Percentiles rank a stretch among this genome's conserved stretches.
phyloP scores from a whole-genome alignment of 2,888 invertebrate species.

The Drepana falcataria region DNA sequence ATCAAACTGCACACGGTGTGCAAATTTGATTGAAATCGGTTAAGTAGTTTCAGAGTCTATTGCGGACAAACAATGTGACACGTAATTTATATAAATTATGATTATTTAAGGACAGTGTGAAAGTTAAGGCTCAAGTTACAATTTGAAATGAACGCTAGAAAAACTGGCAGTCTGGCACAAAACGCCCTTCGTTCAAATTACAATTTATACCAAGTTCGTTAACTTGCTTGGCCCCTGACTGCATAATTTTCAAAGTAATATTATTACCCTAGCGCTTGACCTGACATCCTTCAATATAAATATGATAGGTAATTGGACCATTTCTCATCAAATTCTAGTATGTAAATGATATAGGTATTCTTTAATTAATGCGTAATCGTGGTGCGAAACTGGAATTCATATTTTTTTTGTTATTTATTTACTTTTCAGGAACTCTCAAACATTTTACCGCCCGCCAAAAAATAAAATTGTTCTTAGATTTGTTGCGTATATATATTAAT shows the following conservation, averaged over 20 bases:
- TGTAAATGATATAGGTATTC: neutral
- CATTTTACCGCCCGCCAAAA: too few species aligned
- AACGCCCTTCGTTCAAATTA: neutral
- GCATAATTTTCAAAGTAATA: neutral
- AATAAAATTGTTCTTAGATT: too few species aligned
- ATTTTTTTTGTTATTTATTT: too few species aligned
- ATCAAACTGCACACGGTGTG: too few species aligned
- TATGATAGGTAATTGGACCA: neutral
- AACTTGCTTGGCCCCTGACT: neutral
- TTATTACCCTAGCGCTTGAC: neutral
- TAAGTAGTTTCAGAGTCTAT: too few species aligned
- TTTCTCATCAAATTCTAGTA: neutral
- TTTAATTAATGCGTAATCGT: neutral
- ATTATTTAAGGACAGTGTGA: too few species aligned
- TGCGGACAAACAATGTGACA: too few species aligned
- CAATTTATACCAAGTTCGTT: neutral
- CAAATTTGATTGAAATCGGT: too few species aligned
- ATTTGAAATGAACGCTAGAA: neutral
- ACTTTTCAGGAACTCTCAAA: too few species aligned
- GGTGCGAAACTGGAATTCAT: too few species aligned
- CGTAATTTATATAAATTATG: too few species aligned
- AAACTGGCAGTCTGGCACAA: neutral
- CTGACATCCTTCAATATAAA: neutral
- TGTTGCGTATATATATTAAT: too few species aligned
- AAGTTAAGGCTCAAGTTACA: neutral